phyloP scores from a whole-genome alignment of 35 echinoderm and acorn worm genomes.

The Chiridota heheva region DNA sequence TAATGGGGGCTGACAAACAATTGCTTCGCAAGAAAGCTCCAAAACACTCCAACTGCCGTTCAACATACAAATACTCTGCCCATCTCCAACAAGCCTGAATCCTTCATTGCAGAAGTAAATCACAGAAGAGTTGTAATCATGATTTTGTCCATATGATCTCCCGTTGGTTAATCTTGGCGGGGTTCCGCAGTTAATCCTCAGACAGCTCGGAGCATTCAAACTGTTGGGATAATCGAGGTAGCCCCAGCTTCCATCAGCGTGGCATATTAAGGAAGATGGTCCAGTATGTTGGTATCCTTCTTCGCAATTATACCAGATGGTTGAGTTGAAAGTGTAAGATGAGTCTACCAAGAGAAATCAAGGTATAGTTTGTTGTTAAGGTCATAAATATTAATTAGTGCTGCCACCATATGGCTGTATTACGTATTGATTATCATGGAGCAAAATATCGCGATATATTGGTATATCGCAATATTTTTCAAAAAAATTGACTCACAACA shows the following conservation, averaged over 20 bases:
- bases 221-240: conserved; percentile 4
- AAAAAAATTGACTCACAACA: too few relatives aligned
- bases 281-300: conserved; percentile 31
- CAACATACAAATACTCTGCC: conserved; percentile 9
- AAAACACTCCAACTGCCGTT: too few relatives aligned
- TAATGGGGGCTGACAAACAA: conserved; percentile 19
- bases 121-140: conserved; percentile 5
- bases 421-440: too few relatives aligned
- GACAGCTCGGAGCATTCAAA: conserved; percentile 31
- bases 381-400: too few relatives aligned
- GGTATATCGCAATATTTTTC: too few relatives aligned
- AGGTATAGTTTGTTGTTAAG: too few relatives aligned
- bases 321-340: too few relatives aligned
- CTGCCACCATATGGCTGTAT: too few relatives aligned
- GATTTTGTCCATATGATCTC: not conserved
- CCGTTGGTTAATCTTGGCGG: not conserved
- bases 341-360: too few relatives aligned
- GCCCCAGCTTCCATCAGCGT: conserved; percentile 48
- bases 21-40: conserved; percentile 28
- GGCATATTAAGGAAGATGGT: not conserved
- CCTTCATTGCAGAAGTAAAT: conserved; percentile 35
- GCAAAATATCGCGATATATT: too few relatives aligned
- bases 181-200: not conserved
- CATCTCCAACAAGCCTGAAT: conserved; percentile 14
- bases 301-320: conserved; percentile 20